Conservation (phyloP, 1,140 invertebrate genomes). For the Gyrodactylus bullatarudis region DNA sequence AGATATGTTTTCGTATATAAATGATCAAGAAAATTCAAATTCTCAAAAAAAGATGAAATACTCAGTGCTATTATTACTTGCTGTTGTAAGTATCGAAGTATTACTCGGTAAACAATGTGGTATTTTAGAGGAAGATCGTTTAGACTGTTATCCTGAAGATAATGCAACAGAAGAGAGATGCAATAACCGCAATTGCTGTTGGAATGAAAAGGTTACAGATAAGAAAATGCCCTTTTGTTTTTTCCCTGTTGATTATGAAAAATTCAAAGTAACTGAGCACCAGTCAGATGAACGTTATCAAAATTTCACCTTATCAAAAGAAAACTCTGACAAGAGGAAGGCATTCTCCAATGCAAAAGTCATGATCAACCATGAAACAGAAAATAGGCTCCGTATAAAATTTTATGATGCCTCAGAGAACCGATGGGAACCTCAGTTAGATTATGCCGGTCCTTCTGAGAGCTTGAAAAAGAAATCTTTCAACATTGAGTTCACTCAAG, state of each 20-base stretch:
- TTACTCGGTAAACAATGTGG: too few species aligned
- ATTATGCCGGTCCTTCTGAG: background rate
- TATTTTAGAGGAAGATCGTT: too few species aligned
- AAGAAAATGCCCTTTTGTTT: slow-evolving; percentile 8
- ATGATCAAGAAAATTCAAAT: too few species aligned
- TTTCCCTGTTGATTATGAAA: slow-evolving; percentile 8
- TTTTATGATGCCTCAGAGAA: background rate
- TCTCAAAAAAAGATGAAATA: too few species aligned
- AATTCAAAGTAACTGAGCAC: slow-evolving; percentile 7
- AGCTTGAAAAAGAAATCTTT: background rate
- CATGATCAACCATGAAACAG: background rate
- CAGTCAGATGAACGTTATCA: too few species aligned
- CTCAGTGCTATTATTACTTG: too few species aligned
- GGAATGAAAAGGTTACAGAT: slow-evolving; percentile 3
- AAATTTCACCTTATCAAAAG: background rate
- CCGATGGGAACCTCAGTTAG: background rate
- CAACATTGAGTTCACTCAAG: background rate
- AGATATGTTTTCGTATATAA: too few species aligned
- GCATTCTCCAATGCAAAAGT: background rate
- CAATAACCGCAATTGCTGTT: slow-evolving; percentile 8
- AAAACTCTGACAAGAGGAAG: slow-evolving; percentile 3
- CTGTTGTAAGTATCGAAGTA: too few species aligned
- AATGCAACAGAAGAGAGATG: background rate
- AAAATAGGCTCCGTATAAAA: background rate
- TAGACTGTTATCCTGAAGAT: background rate